phyloP scores from a whole-genome alignment of 2,797 vertebrate species.

The Sebastes aleutianus region DNA sequence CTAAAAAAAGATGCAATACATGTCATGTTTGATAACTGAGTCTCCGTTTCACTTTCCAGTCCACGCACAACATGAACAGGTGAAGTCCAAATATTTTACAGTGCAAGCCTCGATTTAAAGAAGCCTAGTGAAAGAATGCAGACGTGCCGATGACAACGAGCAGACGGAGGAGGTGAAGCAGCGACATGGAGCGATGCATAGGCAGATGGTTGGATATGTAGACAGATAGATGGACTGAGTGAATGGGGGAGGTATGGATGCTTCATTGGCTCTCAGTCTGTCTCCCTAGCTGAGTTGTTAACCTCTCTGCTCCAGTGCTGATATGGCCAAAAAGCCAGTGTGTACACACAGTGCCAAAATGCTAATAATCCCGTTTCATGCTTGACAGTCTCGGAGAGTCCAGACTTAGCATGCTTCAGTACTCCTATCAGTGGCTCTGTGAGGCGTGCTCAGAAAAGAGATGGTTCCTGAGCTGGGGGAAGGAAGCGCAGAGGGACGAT shows the following conservation, averaged over 20 bases:
- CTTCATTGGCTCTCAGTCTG: slow-evolving; percentile 18
- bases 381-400: slow-evolving; percentile 37
- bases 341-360: slow-evolving; percentile 36
- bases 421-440: slow-evolving; percentile 24
- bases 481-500: not conserved
- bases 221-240: slow-evolving; percentile 21
- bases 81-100: not conserved
- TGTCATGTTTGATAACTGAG: not conserved
- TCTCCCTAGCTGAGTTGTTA: slow-evolving; percentile 36
- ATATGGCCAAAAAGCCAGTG: slow-evolving; percentile 29
- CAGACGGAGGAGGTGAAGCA: slow-evolving; percentile 36
- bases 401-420: slow-evolving; percentile 27
- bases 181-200: not conserved
- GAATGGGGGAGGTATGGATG: slow-evolving; percentile 1
- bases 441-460: not conserved
- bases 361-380: slow-evolving; percentile 49
- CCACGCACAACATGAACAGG: not conserved
- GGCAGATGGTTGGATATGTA: slow-evolving; percentile 29
- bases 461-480: not conserved
- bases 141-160: slow-evolving; percentile 1
- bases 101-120: not conserved
- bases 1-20: not conserved
- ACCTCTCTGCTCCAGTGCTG: slow-evolving; percentile 43
- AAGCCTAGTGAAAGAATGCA: not conserved
- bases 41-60: not conserved